A percentile compares a stretch with the other conserved stretches of the same genome.
Conservation (phyloP, 1,140 invertebrate species). For the Caenorhabditis inopinata region DNA sequence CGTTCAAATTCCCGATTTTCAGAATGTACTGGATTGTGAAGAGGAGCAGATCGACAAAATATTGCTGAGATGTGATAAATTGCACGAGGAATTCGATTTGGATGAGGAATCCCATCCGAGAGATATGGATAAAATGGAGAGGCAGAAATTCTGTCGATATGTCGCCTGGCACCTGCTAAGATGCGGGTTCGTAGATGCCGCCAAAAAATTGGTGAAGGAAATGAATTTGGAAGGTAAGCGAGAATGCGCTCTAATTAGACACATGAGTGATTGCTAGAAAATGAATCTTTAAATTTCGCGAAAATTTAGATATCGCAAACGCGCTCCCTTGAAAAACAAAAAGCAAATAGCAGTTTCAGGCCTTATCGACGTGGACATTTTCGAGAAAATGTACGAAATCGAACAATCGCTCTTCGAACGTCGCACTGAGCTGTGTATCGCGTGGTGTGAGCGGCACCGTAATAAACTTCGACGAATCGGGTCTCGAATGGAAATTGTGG, state of each 20-base stretch:
- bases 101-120: not conserved
- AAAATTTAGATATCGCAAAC: too few species aligned
- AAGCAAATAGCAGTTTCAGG: not conserved
- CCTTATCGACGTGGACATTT: not conserved
- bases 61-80: not conserved
- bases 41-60: not conserved
- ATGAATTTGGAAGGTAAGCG: not conserved
- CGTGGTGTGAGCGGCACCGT: not conserved
- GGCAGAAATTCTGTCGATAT: not conserved
- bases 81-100: not conserved
- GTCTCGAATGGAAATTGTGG: not conserved
- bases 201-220: not conserved
- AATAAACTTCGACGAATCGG: not conserved
- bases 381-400: not conserved
- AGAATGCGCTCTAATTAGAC: too few species aligned
- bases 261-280: too few species aligned
- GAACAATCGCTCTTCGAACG: not conserved
- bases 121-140: not conserved
- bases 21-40: too few species aligned
- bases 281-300: too few species aligned
- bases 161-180: not conserved
- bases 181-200: not conserved
- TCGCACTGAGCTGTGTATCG: not conserved
- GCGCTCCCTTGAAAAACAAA: too few species aligned
- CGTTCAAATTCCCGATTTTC: too few species aligned